Conservation (phyloP, 2,888 invertebrate genomes). For the Drosophila imparisetae region DNA sequence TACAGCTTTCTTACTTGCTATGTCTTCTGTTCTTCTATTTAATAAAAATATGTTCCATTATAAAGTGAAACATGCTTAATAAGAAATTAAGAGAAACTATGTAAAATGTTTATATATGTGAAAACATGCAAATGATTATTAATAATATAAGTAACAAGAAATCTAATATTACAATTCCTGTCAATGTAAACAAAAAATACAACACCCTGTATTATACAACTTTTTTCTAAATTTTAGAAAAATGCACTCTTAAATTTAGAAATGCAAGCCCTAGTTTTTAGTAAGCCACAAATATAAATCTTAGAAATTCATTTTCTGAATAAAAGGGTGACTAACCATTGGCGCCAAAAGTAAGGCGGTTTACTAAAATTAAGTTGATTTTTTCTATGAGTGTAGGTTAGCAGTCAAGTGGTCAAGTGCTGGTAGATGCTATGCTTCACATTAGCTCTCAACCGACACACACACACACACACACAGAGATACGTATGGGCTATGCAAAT, state of each 20-base stretch:
- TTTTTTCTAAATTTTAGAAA: not conserved
- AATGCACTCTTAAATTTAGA: not conserved
- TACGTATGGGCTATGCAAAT: conserved; percentile 63
- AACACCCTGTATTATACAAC: not conserved
- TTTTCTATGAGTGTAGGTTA: not conserved
- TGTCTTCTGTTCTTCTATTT: not conserved
- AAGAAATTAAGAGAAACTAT: not conserved
- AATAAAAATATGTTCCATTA: not conserved
- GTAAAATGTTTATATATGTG: no score
- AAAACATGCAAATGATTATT: not conserved
- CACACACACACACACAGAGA: conserved; percentile 1
- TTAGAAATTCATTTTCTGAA: not conserved
- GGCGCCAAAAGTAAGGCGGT: not conserved
- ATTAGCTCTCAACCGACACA: conserved; percentile 11
- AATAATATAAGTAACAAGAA: not conserved
- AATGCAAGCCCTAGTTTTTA: not conserved
- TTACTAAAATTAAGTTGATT: not conserved
- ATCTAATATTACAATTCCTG: not conserved
- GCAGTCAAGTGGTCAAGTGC: conserved; percentile 18
- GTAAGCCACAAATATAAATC: not conserved
- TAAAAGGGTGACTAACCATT: not conserved
- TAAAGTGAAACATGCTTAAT: not conserved
- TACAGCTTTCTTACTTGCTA: no score
- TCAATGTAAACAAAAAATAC: not conserved
- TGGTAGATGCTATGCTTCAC: conserved; percentile 15